Evolutionary conservation across 2,797 vertebrate genomes (phyloP).

Genomic region (Xiphorhynchus erythropygius): DNA sequence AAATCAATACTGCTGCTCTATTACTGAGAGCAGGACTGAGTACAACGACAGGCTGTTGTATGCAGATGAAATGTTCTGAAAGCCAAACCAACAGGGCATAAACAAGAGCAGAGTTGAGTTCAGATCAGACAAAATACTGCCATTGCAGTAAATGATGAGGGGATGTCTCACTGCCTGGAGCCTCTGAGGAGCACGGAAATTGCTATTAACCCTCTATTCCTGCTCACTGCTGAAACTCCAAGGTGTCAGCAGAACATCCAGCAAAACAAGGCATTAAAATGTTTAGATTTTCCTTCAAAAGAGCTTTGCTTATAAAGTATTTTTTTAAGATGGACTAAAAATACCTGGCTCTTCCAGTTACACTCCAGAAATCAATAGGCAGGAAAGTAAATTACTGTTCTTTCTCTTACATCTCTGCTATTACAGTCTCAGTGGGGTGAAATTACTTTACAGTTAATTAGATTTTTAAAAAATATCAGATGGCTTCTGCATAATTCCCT

Average conservation of each 20-base stretch:
- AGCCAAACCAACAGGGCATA: neutral
- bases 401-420: neutral
- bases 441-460: constrained; percentile 58
- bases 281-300: neutral
- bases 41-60: neutral
- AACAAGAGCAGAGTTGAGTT: neutral
- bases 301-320: neutral
- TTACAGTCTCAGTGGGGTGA: neutral
- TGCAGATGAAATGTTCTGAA: neutral
- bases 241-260: neutral
- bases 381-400: constrained; percentile 5
- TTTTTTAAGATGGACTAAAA: constrained; percentile 8
- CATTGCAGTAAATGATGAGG: constrained; percentile 10
- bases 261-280: neutral
- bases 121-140: neutral
- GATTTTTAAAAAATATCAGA: constrained; percentile 2
- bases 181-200: neutral
- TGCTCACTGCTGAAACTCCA: neutral
- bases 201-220: neutral
- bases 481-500: constrained; percentile 11
- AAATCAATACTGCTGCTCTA: neutral
- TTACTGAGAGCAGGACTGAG: neutral
- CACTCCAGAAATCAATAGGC: constrained; percentile 34
- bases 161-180: neutral
- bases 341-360: constrained; percentile 24